phyloP scores from a whole-genome alignment of 2,888 invertebrate genomes.

The Pristionchus fissidentatus region DNA sequence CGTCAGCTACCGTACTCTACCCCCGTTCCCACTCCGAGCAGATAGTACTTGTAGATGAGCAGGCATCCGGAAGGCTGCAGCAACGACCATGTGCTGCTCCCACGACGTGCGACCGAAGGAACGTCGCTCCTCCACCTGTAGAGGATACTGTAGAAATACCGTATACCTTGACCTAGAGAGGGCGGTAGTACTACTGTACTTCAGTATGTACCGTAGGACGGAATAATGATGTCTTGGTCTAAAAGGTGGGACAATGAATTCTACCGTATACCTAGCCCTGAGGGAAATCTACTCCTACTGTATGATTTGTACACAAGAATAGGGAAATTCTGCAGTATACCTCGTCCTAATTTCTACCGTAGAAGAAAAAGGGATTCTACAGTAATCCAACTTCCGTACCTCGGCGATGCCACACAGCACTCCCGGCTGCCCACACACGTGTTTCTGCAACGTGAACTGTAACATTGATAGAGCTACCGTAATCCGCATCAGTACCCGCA shows the following conservation, averaged over 20 bases:
- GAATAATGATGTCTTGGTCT: not conserved
- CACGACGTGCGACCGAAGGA: not conserved
- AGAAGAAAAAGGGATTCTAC: no score
- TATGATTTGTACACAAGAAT: no score
- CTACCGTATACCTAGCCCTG: not conserved
- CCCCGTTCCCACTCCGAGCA: slow-evolving; percentile 28
- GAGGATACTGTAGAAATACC: not conserved
- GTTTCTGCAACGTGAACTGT: not conserved
- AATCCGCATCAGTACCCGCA: not conserved
- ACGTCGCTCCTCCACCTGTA: not conserved
- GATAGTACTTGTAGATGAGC: slow-evolving; percentile 46
- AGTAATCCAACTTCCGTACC: not conserved
- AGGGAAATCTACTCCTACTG: no score
- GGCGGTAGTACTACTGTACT: not conserved
- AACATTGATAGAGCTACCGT: not conserved
- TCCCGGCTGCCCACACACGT: not conserved
- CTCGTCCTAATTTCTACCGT: no score
- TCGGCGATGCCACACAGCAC: slow-evolving; percentile 15
- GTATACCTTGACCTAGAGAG: not conserved
- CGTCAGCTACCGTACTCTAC: not conserved
- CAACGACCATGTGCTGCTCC: slow-evolving; percentile 15
- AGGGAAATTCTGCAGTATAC: no score
- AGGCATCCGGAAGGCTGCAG: slow-evolving; percentile 26
- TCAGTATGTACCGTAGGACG: not conserved
- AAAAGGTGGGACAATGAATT: not conserved